These are phyloP conservation scores for Sebastes taczanowskii DNA, from an alignment of 2,797 vertebrate genomes.

Conservation along the genomic window DNA sequence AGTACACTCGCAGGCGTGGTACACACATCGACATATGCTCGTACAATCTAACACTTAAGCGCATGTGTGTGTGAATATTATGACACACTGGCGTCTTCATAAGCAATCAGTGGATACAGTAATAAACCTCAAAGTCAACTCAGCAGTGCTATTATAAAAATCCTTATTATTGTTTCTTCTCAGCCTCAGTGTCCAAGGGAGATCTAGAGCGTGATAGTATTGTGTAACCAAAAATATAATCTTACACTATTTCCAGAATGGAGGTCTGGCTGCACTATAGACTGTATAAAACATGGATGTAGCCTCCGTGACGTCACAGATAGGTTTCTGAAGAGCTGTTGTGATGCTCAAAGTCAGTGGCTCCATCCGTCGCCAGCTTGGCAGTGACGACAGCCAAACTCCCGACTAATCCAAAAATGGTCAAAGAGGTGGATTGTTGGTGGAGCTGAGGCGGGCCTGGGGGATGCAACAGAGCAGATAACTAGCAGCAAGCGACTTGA, in stretches of 20 bases:
- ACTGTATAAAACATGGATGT: too few relatives aligned
- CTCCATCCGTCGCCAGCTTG: too few relatives aligned
- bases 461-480: too few relatives aligned
- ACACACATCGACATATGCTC: constrained; percentile 39
- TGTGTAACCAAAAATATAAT: background rate
- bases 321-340: too few relatives aligned
- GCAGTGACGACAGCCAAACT: too few relatives aligned
- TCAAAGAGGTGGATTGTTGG: too few relatives aligned
- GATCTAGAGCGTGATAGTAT: background rate
- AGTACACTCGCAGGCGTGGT: constrained; percentile 2
- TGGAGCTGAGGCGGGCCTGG: too few relatives aligned
- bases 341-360: too few relatives aligned
- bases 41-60: constrained; percentile 38
- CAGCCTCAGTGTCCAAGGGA: background rate
- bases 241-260: background rate
- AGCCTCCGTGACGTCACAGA: too few relatives aligned
- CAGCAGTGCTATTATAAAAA: background rate
- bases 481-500: fast-evolving
- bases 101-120: constrained; percentile 2
- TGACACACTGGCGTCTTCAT: constrained; percentile 20
- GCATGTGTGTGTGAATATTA: constrained; percentile 38
- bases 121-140: constrained; percentile 7
- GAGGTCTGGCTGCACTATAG: background rate
- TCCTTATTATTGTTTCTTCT: background rate
- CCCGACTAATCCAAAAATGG: too few relatives aligned